Evolutionary conservation across 2,888 invertebrate genomes (phyloP).

Genomic region (Fissipunctia ypsillon): DNA sequence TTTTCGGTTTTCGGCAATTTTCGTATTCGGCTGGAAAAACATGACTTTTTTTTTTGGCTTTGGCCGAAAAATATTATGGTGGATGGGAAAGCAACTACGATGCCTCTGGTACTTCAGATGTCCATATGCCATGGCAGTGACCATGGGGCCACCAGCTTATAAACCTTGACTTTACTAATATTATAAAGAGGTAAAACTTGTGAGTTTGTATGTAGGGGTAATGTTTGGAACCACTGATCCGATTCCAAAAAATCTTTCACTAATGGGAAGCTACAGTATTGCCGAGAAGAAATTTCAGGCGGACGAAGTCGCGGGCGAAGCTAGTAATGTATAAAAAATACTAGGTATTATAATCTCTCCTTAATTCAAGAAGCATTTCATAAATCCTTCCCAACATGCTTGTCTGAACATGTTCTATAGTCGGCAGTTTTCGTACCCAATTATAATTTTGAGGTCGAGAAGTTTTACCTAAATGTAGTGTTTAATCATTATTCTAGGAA

Average conservation of each 20-base stretch:
- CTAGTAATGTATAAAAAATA: background rate
- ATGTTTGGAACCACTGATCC: too few relatives aligned
- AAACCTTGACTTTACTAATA: background rate
- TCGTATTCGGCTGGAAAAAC: too few relatives aligned
- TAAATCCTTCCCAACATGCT: background rate
- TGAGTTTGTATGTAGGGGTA: background rate
- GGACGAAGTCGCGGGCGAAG: background rate
- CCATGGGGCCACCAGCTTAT: too few relatives aligned
- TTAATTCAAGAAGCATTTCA: background rate
- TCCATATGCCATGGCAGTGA: background rate
- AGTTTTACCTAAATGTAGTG: background rate
- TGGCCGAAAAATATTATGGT: too few relatives aligned
- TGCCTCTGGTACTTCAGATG: background rate
- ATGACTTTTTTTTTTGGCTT: too few relatives aligned
- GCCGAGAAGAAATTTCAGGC: too few relatives aligned
- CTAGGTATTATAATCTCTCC: background rate
- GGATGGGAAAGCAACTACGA: background rate
- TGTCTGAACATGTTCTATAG: background rate
- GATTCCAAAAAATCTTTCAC: background rate
- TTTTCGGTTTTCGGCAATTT: too few relatives aligned
- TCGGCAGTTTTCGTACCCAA: background rate
- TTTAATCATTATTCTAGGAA: background rate
- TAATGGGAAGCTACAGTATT: background rate
- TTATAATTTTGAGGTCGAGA: constrained; percentile 11
- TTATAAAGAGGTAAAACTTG: background rate